Evolutionary conservation across 2,113 vertebrate species (phyloP), one percentile per base, ranked within the genome.

Genomic region (Alethe castanea): DNA sequence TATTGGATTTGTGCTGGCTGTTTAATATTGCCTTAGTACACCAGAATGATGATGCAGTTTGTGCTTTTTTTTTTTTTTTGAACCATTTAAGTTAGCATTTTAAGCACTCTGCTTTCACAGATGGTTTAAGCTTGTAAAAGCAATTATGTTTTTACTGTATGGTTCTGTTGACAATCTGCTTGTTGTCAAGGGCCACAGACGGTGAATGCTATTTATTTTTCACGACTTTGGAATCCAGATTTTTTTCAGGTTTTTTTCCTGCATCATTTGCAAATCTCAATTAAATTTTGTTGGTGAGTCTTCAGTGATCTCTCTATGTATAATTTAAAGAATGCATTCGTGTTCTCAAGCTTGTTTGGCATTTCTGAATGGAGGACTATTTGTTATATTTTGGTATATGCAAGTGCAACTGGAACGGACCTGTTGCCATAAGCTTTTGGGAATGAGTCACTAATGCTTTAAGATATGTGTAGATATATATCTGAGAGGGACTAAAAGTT

Each of bases 41-140:
- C 15, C 24, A 66, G 65, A 81, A 80, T 2, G 5, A 35, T 64
- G 60, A 90, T 19, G 8, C 22, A 50, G 28, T 42, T 94, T 86
- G 31, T 79, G 20, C 3, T 7, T 35, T 38, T 71, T 47, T 29
- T 35, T 80, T 65, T 47, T 71, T 57, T 80, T 54, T 56, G 1
- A 57, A 23, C 33, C 25, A 40, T 95, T 96, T 93, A 62, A 40
- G 62, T 88, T 78, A 90, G 42, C 20, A 24, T 93, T 76, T 93
- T 69, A 93, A 91, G 13, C 47, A 88, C 79, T 86, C 35, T 81
- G 45, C 59, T 94, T 91, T 81, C 90, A 85, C 88, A 97, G 90
- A 91, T 69, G 86, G 60, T 83, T 93, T 81, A 94, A 95, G 54
- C 47, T 66, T 90, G 71, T 84, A 92, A 92, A 96, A 95, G 81